phyloP scores from a whole-genome alignment of 92 coral and sea anemone genomes.

The Hydrozoanthus gracilis region DNA sequence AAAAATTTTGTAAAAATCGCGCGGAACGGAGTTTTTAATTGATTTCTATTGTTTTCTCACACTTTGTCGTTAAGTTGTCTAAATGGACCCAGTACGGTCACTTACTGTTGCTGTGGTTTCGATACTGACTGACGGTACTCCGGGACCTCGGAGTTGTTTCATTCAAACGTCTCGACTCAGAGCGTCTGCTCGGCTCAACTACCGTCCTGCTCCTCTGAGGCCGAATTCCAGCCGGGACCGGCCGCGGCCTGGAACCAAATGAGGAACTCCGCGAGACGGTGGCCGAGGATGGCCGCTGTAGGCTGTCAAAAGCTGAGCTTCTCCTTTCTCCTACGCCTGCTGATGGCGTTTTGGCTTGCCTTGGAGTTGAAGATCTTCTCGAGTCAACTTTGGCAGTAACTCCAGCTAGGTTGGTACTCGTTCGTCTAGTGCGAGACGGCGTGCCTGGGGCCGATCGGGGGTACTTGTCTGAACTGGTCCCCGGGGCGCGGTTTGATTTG shows the following conservation, averaged over 20 bases:
- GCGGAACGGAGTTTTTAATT: no score
- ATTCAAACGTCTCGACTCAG: slow-evolving; percentile 11
- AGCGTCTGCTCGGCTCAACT: slow-evolving; percentile 10
- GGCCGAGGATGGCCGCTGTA: slow-evolving; percentile 16
- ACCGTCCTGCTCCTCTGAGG: slow-evolving; percentile 36
- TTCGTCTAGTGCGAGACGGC: slow-evolving; percentile 26
- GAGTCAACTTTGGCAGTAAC: slow-evolving; percentile 41
- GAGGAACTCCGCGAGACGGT: slow-evolving; percentile 44
- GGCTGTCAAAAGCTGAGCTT: neutral
- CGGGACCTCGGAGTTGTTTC: neutral
- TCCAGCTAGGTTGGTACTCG: slow-evolving; percentile 14
- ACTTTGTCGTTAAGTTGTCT: no score
- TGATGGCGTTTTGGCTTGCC: neutral
- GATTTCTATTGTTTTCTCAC: no score
- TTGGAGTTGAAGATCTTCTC: slow-evolving; percentile 31
- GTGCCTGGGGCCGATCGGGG: slow-evolving; percentile 48
- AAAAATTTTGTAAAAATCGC: no score
- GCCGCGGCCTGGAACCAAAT: slow-evolving; percentile 14
- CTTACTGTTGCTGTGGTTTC: neutral
- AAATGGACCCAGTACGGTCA: no score
- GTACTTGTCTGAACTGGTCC: slow-evolving; percentile 10
- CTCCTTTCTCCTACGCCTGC: neutral
- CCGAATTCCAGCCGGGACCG: neutral
- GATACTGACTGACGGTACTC: slow-evolving; percentile 13
- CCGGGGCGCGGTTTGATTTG: neutral